Conservation (phyloP, 2,888 invertebrate species). For the Vesta saturnalis region DNA sequence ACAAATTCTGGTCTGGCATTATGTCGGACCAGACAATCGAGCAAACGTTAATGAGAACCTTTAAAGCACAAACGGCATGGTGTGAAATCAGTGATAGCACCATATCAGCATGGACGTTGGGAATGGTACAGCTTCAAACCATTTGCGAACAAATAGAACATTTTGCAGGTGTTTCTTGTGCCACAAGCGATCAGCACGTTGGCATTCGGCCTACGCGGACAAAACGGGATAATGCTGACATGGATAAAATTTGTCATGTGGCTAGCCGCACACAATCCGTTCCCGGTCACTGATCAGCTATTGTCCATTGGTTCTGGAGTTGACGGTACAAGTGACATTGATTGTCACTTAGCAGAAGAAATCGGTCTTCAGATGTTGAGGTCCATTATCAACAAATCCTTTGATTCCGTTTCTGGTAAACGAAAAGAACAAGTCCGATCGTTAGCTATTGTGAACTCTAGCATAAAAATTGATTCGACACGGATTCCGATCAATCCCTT, state of each 20-base stretch:
- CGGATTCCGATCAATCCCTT: conserved; percentile 1
- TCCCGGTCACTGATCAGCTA: background rate
- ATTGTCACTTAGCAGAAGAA: conserved; percentile 5
- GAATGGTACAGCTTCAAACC: conserved; percentile 3
- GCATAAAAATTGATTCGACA: background rate
- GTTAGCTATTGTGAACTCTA: background rate
- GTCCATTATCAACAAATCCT: background rate
- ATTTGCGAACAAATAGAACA: conserved; percentile 21
- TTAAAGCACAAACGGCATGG: conserved; percentile 36
- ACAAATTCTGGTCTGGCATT: conserved; percentile 45
- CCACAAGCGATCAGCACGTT: conserved; percentile 16
- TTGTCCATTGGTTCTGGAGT: background rate
- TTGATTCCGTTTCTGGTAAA: no score
- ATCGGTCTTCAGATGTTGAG: background rate
- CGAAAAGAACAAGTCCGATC: background rate
- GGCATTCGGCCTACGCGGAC: conserved; percentile 19
- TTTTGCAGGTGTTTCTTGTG: conserved; percentile 16
- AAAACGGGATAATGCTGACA: conserved; percentile 22
- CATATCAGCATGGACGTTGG: conserved; percentile 11
- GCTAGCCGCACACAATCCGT: conserved; percentile 9
- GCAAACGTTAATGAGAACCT: conserved; percentile 43
- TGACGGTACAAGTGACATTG: background rate
- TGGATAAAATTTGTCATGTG: conserved; percentile 11
- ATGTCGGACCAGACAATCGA: conserved; percentile 34
- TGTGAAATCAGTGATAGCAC: conserved; percentile 16